phyloP scores from a whole-genome alignment of 2,888 invertebrate genomes.

The Papilio protenor region DNA sequence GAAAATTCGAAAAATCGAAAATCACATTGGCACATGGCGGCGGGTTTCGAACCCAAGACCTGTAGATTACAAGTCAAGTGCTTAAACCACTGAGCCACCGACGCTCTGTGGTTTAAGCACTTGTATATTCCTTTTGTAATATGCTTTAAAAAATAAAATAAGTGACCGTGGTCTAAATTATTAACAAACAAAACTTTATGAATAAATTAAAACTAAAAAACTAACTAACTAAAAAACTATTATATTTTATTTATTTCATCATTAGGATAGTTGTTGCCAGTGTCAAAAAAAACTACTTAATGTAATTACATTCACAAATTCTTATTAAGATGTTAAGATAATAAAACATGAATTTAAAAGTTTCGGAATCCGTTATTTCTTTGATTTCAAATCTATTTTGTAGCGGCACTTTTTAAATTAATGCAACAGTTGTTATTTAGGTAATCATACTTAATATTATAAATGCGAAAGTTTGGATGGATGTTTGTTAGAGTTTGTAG shows the following conservation, averaged over 20 bases:
- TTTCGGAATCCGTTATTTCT: constrained; percentile 26
- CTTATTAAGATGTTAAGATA: constrained; percentile 21
- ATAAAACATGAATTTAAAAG: constrained; percentile 24
- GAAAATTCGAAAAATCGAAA: no score
- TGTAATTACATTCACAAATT: constrained; percentile 25
- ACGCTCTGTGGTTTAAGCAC: no score
- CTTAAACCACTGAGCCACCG: no score
- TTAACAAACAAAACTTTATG: not conserved
- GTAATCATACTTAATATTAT: no score
- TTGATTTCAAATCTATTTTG: constrained; percentile 15
- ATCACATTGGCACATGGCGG: no score
- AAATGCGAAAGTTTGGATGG: no score
- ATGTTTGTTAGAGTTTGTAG: no score
- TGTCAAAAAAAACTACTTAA: constrained; percentile 14
- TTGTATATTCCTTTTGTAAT: no score
- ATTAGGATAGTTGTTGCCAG: not conserved
- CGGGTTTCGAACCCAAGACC: no score
- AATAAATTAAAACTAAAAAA: not conserved
- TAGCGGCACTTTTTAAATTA: constrained; percentile 25
- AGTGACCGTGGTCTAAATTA: not conserved
- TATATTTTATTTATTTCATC: not conserved
- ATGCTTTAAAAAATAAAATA: not conserved
- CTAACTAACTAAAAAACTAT: no score
- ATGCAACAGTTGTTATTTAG: constrained; percentile 40
- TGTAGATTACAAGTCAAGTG: no score